phyloP scores from a whole-genome alignment of 2,113 vertebrate species.

The Globicephala melas region DNA sequence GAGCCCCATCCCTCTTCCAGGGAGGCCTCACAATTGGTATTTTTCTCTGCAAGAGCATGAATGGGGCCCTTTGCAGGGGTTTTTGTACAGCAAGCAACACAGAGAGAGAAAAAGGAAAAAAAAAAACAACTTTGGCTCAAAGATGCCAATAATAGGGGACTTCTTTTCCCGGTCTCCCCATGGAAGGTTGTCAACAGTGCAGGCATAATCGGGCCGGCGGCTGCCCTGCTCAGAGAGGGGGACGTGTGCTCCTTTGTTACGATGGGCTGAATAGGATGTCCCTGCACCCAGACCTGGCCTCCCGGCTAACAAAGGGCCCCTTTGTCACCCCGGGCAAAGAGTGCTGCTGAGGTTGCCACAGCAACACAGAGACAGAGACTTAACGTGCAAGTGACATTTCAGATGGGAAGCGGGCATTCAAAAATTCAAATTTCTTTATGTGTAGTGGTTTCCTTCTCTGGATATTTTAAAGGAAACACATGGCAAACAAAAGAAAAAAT shows the following conservation, averaged over 20 bases:
- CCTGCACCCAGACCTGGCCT: slow-evolving; percentile 78
- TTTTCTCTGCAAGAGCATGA: slow-evolving; percentile 47
- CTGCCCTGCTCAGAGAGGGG: slow-evolving; percentile 51
- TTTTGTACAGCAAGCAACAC: slow-evolving; percentile 47
- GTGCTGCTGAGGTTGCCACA: slow-evolving; percentile 76
- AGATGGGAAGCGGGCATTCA: slow-evolving; percentile 71
- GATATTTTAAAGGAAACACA: slow-evolving; percentile 48
- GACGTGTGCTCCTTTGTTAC: slow-evolving; percentile 73
- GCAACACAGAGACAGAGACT: slow-evolving; percentile 77
- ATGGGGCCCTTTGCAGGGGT: slow-evolving; percentile 32
- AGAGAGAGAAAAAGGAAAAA: not conserved
- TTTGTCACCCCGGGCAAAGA: slow-evolving; percentile 77
- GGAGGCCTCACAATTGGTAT: slow-evolving; percentile 25
- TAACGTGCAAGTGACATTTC: slow-evolving; percentile 76
- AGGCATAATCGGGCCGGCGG: slow-evolving; percentile 35
- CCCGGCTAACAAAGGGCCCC: slow-evolving; percentile 73
- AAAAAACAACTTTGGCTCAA: slow-evolving; percentile 60
- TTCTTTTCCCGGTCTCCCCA: slow-evolving; percentile 51
- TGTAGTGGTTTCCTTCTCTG: slow-evolving; percentile 46
- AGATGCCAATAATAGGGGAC: slow-evolving; percentile 54
- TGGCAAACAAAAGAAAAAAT: slow-evolving; percentile 19
- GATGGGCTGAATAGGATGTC: slow-evolving; percentile 75
- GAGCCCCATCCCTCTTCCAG: slow-evolving; percentile 26
- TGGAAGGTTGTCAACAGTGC: slow-evolving; percentile 39
- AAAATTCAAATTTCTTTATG: slow-evolving; percentile 71